Percentiles rank a stretch among this genome's conserved stretches.
These are phyloP conservation scores for Onychostoma macrolepis DNA, from an alignment of 2,113 vertebrate genomes.

Conservation along the genomic window DNA sequence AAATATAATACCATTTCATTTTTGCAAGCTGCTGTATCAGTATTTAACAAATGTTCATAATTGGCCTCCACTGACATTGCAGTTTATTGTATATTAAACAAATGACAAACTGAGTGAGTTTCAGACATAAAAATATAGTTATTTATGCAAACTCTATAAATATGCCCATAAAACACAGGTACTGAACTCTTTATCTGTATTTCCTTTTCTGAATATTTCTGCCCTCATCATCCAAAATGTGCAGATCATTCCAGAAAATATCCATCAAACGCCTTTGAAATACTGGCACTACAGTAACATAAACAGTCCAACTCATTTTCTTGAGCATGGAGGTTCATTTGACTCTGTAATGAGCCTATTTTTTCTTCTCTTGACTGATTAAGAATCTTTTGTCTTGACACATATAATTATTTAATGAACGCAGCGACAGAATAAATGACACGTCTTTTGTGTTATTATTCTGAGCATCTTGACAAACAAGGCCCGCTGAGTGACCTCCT, in stretches of 20 bases:
- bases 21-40: background rate
- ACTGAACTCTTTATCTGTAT: background rate
- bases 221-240: background rate
- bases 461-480: constrained; percentile 79
- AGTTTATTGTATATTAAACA: background rate
- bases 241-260: background rate
- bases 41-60: constrained; percentile 53
- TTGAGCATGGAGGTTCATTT: constrained; percentile 68
- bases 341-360: constrained; percentile 70
- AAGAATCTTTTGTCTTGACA: constrained; percentile 70
- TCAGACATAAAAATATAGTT: background rate
- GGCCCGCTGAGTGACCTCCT: constrained; percentile 73
- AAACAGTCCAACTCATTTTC: constrained; percentile 69
- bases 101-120: constrained; percentile 24
- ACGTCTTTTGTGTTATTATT: constrained; percentile 76
- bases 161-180: background rate
- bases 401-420: constrained; percentile 72
- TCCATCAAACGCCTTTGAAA: background rate
- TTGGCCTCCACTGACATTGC: constrained; percentile 4
- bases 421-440: constrained; percentile 69
- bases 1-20: background rate
- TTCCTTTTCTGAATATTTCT: background rate
- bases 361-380: constrained; percentile 64
- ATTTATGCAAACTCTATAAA: background rate
- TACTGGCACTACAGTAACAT: constrained; percentile 55